A percentile compares a stretch with the other conserved stretches of the same genome.
phyloP scores from a whole-genome alignment of 2,888 invertebrate species.

The Tanytarsus gracilentus region DNA sequence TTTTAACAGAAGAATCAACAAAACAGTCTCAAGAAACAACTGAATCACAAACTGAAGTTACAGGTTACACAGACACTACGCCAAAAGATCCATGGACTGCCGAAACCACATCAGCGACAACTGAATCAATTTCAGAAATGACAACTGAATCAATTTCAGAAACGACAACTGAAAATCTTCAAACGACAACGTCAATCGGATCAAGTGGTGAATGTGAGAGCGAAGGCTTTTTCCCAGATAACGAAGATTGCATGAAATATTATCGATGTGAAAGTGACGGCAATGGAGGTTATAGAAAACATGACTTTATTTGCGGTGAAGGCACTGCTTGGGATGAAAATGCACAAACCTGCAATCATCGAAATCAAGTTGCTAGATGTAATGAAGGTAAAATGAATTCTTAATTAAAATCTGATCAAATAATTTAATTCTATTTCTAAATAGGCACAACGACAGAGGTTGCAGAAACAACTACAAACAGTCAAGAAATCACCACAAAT shows the following conservation, averaged over 20 bases:
- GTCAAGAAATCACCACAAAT: constrained; percentile 2
- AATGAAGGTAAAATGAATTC: neutral
- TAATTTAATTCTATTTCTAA: neutral
- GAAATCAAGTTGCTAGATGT: constrained; percentile 5
- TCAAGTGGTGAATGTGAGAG: constrained; percentile 40
- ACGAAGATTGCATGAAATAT: constrained; percentile 51
- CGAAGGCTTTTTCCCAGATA: constrained; percentile 56
- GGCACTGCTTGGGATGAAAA: constrained; percentile 68
- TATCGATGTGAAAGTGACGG: constrained; percentile 46
- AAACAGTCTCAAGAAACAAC: constrained; percentile 18
- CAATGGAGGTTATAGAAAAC: constrained; percentile 51
- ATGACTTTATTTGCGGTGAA: constrained; percentile 62
- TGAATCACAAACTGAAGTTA: neutral
- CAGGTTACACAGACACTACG: constrained; percentile 22
- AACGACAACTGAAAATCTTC: neutral
- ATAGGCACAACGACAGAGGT: neutral
- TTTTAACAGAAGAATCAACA: constrained; percentile 20
- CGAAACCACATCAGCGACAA: constrained; percentile 26
- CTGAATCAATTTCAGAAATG: constrained; percentile 26
- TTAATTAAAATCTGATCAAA: neutral
- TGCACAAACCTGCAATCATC: constrained; percentile 13
- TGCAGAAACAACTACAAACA: constrained; percentile 33
- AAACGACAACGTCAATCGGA: neutral
- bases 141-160: constrained; percentile 23
- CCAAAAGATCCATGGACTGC: constrained; percentile 29